Percentiles rank a stretch among this genome's conserved stretches.
Evolutionary conservation across 2,888 invertebrate genomes (phyloP).

Genomic region (Hecatera dysodea): DNA sequence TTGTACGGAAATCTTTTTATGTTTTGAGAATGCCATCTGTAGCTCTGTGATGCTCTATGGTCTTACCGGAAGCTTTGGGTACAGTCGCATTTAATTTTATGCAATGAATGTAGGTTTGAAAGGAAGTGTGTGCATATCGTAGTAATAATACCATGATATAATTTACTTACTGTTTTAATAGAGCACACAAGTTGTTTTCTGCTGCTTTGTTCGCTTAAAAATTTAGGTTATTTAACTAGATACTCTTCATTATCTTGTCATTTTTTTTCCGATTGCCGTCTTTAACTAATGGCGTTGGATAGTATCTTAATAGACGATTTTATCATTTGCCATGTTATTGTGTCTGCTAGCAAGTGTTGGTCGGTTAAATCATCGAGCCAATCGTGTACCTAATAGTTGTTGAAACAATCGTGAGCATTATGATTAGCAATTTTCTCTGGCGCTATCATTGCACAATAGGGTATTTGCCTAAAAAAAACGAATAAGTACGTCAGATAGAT

Average conservation of each 20-base stretch:
- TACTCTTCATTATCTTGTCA: background rate
- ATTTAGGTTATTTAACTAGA: background rate
- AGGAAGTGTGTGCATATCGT: slow-evolving; percentile 36
- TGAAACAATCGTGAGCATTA: no score
- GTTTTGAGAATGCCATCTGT: background rate
- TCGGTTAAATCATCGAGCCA: background rate
- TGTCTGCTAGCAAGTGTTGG: background rate
- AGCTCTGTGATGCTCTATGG: background rate
- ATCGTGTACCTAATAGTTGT: background rate
- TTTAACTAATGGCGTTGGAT: slow-evolving; percentile 2
- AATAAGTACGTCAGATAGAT: no score
- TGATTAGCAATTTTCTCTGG: no score
- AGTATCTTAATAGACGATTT: background rate
- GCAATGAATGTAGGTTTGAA: slow-evolving; percentile 21
- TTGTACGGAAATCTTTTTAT: no score
- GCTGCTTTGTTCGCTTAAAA: background rate
- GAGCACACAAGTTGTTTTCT: background rate
- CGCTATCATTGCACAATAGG: no score
- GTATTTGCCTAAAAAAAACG: no score
- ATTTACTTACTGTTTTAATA: slow-evolving; percentile 19
- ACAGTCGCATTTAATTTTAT: slow-evolving; percentile 32
- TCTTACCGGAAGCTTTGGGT: slow-evolving; percentile 53
- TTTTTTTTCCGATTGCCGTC: no score
- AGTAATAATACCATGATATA: slow-evolving; percentile 13
- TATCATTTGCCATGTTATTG: background rate